These are phyloP conservation scores for Cottus gobio DNA, from an alignment of 2,113 vertebrate genomes.

Conservation along the genomic window DNA sequence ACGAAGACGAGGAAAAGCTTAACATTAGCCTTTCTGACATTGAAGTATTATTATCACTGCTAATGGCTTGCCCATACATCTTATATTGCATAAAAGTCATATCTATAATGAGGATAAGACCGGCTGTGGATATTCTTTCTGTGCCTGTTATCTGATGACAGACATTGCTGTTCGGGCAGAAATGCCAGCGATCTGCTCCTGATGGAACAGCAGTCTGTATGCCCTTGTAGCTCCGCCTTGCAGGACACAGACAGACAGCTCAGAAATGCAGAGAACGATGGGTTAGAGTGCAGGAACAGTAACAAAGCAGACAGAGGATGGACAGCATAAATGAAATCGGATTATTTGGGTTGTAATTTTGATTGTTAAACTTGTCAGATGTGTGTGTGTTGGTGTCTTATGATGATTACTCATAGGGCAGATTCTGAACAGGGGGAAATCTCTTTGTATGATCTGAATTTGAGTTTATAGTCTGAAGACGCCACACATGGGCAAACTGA, in stretches of 20 bases:
- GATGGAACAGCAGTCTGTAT: conserved; percentile 69
- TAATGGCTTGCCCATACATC: background rate
- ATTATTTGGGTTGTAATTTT: conserved; percentile 17
- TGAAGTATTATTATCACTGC: background rate
- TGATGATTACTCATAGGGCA: conserved; percentile 83
- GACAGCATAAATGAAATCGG: conserved; percentile 5
- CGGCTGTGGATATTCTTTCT: conserved; percentile 53
- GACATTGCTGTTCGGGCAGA: conserved; percentile 69
- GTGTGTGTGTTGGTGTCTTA: conserved; percentile 61
- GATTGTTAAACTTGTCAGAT: background rate
- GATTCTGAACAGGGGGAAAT: conserved; percentile 75
- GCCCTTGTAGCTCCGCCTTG: conserved; percentile 38
- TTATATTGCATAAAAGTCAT: background rate
- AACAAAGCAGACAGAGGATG: background rate
- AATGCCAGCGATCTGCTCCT: conserved; percentile 66
- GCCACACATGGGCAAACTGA: conserved; percentile 18
- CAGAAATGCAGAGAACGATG: conserved; percentile 23
- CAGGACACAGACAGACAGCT: conserved; percentile 32
- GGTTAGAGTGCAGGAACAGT: conserved; percentile 8
- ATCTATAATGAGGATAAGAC: conserved; percentile 15
- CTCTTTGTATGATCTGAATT: conserved; percentile 72
- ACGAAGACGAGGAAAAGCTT: background rate
- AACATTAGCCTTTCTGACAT: background rate
- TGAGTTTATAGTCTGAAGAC: conserved; percentile 76
- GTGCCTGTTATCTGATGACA: conserved; percentile 60